Conservation (phyloP, 2,888 invertebrate species). For the Idaea dimidiata region DNA sequence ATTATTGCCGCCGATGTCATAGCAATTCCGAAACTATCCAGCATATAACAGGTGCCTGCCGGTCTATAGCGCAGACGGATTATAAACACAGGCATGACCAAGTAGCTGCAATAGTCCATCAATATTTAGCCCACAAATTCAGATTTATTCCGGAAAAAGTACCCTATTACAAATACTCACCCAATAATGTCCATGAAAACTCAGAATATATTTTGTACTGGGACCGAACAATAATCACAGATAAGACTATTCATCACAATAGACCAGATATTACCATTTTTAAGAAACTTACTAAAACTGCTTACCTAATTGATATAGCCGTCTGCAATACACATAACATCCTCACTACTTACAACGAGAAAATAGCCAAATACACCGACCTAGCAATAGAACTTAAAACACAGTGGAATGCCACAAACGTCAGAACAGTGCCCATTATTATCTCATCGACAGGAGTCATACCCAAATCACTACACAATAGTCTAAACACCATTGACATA, state of each 20-base stretch:
- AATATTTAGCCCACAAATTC: slow-evolving; percentile 11
- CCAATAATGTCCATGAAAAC: slow-evolving; percentile 5
- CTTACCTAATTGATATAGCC: not conserved
- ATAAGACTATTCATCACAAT: slow-evolving; percentile 9
- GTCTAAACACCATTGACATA: not conserved
- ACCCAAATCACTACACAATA: not conserved
- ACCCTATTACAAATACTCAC: slow-evolving; percentile 9
- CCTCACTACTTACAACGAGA: not conserved
- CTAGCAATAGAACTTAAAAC: slow-evolving; percentile 7
- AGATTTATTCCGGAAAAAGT: slow-evolving; percentile 4
- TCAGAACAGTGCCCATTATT: not conserved
- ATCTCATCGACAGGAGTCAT: not conserved
- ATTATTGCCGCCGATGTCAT: slow-evolving; percentile 16
- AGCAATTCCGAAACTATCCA: slow-evolving; percentile 22
- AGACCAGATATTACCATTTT: slow-evolving; percentile 9
- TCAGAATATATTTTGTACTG: slow-evolving; percentile 7
- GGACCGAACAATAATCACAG: slow-evolving; percentile 9
- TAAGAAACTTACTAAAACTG: not conserved
- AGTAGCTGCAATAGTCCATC: slow-evolving; percentile 16
- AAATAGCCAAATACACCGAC: slow-evolving; percentile 6
- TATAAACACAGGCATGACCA: slow-evolving; percentile 25
- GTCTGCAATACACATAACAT: slow-evolving; percentile 6
- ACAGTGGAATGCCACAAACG: slow-evolving; percentile 7
- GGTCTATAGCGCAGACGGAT: slow-evolving; percentile 17
- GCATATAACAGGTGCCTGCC: slow-evolving; percentile 25